phyloP scores from a whole-genome alignment of 2,888 invertebrate species.

The Hyppa rectilinea region DNA sequence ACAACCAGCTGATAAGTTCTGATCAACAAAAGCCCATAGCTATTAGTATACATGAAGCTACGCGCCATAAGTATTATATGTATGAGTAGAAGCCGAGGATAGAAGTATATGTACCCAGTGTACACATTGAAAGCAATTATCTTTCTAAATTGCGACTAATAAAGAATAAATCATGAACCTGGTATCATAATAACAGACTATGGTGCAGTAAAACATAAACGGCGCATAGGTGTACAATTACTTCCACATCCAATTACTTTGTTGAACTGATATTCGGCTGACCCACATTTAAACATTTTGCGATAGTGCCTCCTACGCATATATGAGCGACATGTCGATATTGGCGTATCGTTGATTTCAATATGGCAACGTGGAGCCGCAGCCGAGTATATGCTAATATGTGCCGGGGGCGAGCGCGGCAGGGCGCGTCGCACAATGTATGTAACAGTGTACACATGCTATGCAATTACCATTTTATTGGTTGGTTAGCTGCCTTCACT shows the following conservation, averaged over 20 bases:
- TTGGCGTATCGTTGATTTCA: constrained; percentile 78
- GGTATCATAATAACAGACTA: constrained; percentile 82
- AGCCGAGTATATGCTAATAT: constrained; percentile 77
- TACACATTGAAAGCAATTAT: constrained; percentile 75
- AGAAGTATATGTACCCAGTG: constrained; percentile 40
- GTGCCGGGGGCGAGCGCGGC: constrained; percentile 74
- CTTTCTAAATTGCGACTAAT: constrained; percentile 82
- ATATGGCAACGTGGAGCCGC: constrained; percentile 72
- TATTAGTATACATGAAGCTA: constrained; percentile 33
- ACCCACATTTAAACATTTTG: constrained; percentile 83
- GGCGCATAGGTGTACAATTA: constrained; percentile 84
- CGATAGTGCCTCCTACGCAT: constrained; percentile 82
- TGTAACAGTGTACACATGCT: constrained; percentile 63
- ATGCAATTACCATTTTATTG: constrained; percentile 69
- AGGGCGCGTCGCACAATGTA: constrained; percentile 67
- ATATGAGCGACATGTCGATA: constrained; percentile 80
- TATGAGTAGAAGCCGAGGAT: neutral
- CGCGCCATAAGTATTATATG: too few species aligned
- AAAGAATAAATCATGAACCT: constrained; percentile 83
- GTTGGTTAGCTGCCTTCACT: constrained; percentile 57
- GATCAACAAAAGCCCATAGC: constrained; percentile 36
- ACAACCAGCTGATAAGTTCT: constrained; percentile 15
- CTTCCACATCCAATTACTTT: constrained; percentile 81
- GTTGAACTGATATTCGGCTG: constrained; percentile 80
- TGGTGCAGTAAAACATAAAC: constrained; percentile 80